A percentile compares a stretch with the other conserved stretches of the same genome.
Conservation (phyloP, 2,113 vertebrate species). For the Muntiacus reevesi region DNA sequence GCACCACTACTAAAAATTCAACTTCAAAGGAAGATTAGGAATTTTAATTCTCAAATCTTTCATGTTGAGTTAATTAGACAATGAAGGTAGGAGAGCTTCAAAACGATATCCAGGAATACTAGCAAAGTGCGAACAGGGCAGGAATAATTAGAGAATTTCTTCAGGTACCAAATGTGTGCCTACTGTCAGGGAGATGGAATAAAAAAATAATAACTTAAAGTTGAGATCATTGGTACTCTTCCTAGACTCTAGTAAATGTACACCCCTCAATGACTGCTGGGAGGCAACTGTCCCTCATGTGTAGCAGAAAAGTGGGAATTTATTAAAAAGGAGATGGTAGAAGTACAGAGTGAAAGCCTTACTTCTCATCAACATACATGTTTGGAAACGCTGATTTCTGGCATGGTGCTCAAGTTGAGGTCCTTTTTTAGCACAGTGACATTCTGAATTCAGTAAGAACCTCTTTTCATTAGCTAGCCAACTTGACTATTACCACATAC, state of each 20-base stretch:
- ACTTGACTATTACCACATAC: background rate
- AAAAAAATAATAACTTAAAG: background rate
- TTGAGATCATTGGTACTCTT: background rate
- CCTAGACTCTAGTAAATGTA: background rate
- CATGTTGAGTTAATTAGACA: slow-evolving; percentile 13
- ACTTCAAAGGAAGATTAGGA: background rate
- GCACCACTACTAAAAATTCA: slow-evolving; percentile 21
- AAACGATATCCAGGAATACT: slow-evolving; percentile 18
- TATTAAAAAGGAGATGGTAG: background rate
- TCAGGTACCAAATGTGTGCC: background rate
- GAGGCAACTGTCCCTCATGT: background rate
- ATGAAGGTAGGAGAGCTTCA: background rate
- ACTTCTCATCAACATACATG: background rate
- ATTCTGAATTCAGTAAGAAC: slow-evolving; percentile 40
- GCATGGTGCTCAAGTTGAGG: slow-evolving; percentile 3
- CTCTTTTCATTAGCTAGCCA: background rate
- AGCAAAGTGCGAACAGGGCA: background rate
- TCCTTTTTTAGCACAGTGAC: slow-evolving; percentile 26
- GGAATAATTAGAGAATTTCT: background rate
- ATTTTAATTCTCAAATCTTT: slow-evolving; percentile 40
- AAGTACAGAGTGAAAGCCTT: background rate
- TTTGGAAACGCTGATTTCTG: slow-evolving; percentile 40
- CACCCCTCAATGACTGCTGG: background rate
- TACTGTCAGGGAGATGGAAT: background rate
- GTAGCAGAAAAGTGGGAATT: background rate